Base-by-base conservation (phyloP, 2,888 invertebrate species). In the Tineola bisselliella region DNA sequence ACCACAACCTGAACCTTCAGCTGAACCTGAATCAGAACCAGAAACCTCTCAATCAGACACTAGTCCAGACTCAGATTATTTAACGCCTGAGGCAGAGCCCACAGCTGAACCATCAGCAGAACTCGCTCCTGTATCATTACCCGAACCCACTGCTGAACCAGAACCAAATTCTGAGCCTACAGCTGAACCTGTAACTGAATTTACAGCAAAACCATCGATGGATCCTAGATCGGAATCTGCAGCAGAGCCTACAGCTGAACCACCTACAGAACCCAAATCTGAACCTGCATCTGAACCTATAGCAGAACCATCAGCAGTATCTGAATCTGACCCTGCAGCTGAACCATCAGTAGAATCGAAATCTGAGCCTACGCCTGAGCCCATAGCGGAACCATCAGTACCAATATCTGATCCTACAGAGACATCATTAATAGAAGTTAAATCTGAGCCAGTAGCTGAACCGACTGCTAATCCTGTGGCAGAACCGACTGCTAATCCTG, bases 391-490 rank as follows among this genome's bases (percentile, higher is more conserved):
- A 65, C 70, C 79, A 1, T 73, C 76, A 62, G 69, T 52, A 57
- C 67, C n/a, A n/a, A n/a, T n/a, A n/a, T n/a, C n/a, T n/a, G n/a
- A 4, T 66, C 61, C 64, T 5, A 63, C 66, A 62, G 64, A 69
- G 1, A 64, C 63, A 48, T 56, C 65, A 2, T 60, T 64, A 17
- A 64, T 73, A 11, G 74, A 74, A 64, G 70, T 74, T n/a, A 71
- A 79, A 64, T 73, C 79, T 0, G 75, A 82, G n/a, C 57, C 62
- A 30, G 75, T 77, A 64, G 73, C 81, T 0, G 81, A 78, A 63
- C 75, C 84, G 0, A 71, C 73, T 63, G 65, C 76, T 4, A 25
- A 25, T 68, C 70, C 82, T 8, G 70, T 74, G 64, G 69, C 75
- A 0, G 74, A 80, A 65, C 70, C 79, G 1, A 73, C 76, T 62